phyloP scores from a whole-genome alignment of 2,888 invertebrate species.

The Xestia sexstrigata region DNA sequence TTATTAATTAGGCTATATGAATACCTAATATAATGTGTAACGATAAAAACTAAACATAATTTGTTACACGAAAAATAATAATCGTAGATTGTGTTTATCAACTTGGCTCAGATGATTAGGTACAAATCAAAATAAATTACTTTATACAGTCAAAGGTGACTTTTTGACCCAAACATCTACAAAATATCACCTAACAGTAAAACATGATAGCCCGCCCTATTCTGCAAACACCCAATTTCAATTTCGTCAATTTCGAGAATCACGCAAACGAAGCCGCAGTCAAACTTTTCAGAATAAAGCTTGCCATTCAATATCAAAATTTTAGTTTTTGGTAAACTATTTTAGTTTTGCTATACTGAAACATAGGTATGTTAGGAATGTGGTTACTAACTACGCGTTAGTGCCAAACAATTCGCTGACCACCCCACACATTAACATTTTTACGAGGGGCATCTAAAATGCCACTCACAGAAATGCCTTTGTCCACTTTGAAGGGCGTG shows the following conservation, averaged over 20 bases:
- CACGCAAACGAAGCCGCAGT: neutral
- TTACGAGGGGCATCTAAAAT: constrained; percentile 82
- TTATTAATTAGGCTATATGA: constrained; percentile 70
- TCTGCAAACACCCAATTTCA: constrained; percentile 20
- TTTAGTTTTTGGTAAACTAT: constrained; percentile 13
- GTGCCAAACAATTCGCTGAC: constrained; percentile 71
- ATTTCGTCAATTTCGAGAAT: constrained; percentile 32
- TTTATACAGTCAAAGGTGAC: neutral
- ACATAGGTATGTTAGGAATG: constrained; percentile 48
- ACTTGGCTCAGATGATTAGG: neutral
- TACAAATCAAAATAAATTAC: constrained; percentile 13
- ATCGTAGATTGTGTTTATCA: neutral
- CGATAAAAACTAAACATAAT: constrained; percentile 37
- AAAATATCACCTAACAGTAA: neutral
- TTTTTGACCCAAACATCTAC: constrained; percentile 13
- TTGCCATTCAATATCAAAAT: neutral
- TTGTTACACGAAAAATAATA: constrained; percentile 29
- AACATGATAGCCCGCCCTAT: neutral
- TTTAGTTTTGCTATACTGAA: constrained; percentile 16
- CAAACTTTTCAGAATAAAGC: constrained; percentile 17
- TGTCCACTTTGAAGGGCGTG: constrained; percentile 88
- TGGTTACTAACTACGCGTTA: constrained; percentile 69
- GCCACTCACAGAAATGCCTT: constrained; percentile 86
- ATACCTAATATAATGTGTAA: constrained; percentile 33
- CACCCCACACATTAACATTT: constrained; percentile 82